Percentiles rank a stretch among this genome's conserved stretches.
These are phyloP conservation scores for Echinarachnius parma DNA, from an alignment of 53 echinoderm and acorn worm species.

Conservation along the genomic window DNA sequence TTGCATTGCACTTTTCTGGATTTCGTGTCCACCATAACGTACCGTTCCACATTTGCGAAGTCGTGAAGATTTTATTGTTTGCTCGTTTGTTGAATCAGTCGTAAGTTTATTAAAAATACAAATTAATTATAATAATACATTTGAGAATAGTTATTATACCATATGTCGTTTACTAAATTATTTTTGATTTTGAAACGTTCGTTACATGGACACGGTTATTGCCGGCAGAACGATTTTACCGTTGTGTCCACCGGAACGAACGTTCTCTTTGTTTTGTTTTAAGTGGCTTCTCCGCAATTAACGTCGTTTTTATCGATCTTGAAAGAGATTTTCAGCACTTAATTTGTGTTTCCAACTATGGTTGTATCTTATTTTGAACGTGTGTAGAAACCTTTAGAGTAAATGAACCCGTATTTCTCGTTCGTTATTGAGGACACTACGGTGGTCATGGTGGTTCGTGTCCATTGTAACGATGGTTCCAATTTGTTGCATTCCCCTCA, in stretches of 20 bases:
- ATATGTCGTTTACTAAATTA: neutral
- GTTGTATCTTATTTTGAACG: neutral
- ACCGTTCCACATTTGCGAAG: neutral
- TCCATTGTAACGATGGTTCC: constrained; percentile 7
- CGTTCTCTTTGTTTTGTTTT: neutral
- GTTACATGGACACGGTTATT: constrained; percentile 2
- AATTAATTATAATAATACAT: neutral
- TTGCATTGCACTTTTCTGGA: constrained; percentile 1
- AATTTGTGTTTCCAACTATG: neutral
- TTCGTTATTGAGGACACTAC: constrained; percentile 13
- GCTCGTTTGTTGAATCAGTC: constrained; percentile 1
- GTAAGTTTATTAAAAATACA: constrained; percentile 2
- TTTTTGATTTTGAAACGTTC: constrained; percentile 2
- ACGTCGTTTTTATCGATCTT: neutral
- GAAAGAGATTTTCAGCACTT: constrained; percentile 1
- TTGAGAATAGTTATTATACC: neutral
- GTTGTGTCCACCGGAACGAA: constrained; percentile 3
- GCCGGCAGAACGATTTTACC: neutral
- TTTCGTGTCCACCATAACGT: constrained; percentile 13
- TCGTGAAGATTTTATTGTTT: neutral
- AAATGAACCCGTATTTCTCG: neutral
- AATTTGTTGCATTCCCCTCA: neutral
- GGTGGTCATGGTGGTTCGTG: neutral
- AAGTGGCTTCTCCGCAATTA: neutral
- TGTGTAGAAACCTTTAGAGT: neutral